These are phyloP conservation scores for Rugalucina vietnamica DNA, from an alignment of 2,888 invertebrate genomes.

Conservation along the genomic window DNA sequence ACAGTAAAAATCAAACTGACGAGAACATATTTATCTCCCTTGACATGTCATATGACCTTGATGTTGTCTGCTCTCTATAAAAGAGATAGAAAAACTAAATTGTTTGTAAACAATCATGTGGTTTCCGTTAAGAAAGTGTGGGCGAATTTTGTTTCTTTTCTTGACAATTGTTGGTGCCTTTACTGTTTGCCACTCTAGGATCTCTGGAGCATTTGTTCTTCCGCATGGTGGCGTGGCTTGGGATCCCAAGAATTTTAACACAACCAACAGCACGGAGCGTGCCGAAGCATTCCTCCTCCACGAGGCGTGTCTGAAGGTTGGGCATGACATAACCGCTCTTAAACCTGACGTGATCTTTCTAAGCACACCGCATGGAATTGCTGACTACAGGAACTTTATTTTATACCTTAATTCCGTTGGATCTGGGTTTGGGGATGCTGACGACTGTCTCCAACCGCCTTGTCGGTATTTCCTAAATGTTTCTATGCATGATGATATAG, in stretches of 20 bases:
- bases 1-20: neutral
- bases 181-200: neutral
- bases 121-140: neutral
- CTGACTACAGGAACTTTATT: constrained; percentile 66
- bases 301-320: constrained; percentile 61
- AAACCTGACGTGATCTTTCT: constrained; percentile 66
- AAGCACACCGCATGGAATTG: constrained; percentile 70
- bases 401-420: constrained; percentile 65
- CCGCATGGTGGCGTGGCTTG: constrained; percentile 71
- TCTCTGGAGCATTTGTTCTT: constrained; percentile 65
- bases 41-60: neutral
- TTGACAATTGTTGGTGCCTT: neutral
- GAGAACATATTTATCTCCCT: neutral
- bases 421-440: constrained; percentile 45
- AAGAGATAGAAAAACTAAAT: neutral
- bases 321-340: constrained; percentile 49
- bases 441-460: constrained; percentile 68
- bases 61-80: neutral
- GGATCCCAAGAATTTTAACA: constrained; percentile 68
- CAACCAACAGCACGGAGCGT: constrained; percentile 65
- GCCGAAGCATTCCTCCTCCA: constrained; percentile 64
- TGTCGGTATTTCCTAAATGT: constrained; percentile 66
- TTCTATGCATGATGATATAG: constrained; percentile 50
- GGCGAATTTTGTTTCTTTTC: neutral
- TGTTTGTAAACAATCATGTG: neutral